Conservation (phyloP, 2,113 vertebrate genomes). For the Gasterosteus nipponicus region DNA sequence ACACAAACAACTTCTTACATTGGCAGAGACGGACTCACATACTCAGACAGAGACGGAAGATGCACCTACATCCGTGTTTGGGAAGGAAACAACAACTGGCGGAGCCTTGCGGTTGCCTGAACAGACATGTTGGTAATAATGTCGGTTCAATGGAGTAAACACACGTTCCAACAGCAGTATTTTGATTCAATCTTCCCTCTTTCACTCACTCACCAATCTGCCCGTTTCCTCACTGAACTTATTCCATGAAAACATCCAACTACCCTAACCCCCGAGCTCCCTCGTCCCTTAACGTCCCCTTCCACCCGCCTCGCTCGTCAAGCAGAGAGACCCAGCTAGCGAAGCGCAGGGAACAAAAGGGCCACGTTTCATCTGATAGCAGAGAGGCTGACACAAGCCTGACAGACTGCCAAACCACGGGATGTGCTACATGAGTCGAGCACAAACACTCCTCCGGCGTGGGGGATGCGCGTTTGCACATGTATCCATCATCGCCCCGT, state of each 20-base stretch:
- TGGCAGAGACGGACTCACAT: conserved; percentile 24
- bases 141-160: conserved; percentile 21
- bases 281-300: conserved; percentile 4
- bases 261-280: neutral
- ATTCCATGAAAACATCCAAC: conserved; percentile 4
- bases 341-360: conserved; percentile 39
- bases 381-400: conserved; percentile 64
- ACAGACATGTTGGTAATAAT: conserved; percentile 33
- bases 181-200: conserved; percentile 15
- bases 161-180: conserved; percentile 6
- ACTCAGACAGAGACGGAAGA: conserved; percentile 29
- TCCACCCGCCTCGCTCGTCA: conserved; percentile 20
- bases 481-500: conserved; percentile 45
- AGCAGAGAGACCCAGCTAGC: conserved; percentile 31
- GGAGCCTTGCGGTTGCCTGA: neutral
- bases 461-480: conserved; percentile 48
- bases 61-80: neutral
- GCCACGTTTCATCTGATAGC: conserved; percentile 48
- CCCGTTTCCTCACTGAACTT: neutral
- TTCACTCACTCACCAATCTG: conserved; percentile 8
- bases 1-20: conserved; percentile 42
- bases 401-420: conserved; percentile 56
- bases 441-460: conserved; percentile 62
- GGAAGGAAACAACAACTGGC: neutral
- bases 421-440: conserved; percentile 63